Conservation (phyloP, 2,888 invertebrate genomes). For the Baronia brevicornis region DNA sequence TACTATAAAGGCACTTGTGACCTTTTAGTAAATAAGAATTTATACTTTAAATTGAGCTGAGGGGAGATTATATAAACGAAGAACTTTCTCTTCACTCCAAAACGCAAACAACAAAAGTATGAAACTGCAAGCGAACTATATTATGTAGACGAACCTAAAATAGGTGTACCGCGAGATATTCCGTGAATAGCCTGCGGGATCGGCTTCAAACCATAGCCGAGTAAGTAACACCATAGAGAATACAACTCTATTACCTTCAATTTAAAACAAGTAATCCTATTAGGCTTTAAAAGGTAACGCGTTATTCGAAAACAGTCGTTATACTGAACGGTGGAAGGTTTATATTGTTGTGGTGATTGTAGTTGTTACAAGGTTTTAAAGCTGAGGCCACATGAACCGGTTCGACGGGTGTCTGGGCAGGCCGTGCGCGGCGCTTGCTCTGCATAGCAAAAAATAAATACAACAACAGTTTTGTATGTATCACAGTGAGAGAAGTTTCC, state of each 20-base stretch:
- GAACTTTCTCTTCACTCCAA: conserved; percentile 17
- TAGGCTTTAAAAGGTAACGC: background rate
- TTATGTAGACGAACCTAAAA: conserved; percentile 34
- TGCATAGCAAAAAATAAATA: conserved; percentile 55
- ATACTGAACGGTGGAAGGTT: conserved; percentile 14
- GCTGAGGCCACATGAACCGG: conserved; percentile 37
- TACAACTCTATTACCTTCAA: conserved; percentile 20
- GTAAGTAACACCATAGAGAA: conserved; percentile 23
- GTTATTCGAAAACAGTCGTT: conserved; percentile 8
- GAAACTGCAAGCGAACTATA: conserved; percentile 19
- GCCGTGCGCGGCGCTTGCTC: conserved; percentile 39
- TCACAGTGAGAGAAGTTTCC: conserved; percentile 29
- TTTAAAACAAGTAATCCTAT: conserved; percentile 26
- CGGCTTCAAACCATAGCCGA: conserved; percentile 25
- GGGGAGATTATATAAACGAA: too few relatives aligned
- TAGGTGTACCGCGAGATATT: conserved; percentile 31
- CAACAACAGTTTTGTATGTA: conserved; percentile 38
- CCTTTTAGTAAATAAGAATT: conserved; percentile 10
- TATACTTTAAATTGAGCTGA: too few relatives aligned
- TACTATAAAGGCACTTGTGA: too few relatives aligned
- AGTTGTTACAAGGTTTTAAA: conserved; percentile 26
- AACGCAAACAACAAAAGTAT: conserved; percentile 18
- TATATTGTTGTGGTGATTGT: conserved; percentile 14
- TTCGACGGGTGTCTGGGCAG: conserved; percentile 54
- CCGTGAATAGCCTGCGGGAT: conserved; percentile 40